Conservation (phyloP, 2,888 invertebrate species). For the Ephialtes manifestator region DNA sequence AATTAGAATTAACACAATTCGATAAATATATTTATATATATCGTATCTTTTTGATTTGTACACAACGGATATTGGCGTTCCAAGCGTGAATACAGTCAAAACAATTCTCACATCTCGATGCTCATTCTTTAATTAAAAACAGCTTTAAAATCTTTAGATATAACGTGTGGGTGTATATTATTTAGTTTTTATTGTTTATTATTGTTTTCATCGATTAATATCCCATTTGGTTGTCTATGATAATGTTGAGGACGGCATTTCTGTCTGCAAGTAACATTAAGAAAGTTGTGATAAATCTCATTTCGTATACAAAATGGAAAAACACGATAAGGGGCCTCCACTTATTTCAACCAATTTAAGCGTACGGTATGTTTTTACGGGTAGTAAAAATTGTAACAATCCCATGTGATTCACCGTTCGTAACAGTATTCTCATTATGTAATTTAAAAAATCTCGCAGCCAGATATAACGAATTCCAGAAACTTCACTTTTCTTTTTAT, state of each 20-base stretch:
- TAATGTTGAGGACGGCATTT: slow-evolving; percentile 82
- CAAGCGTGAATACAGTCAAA: slow-evolving; percentile 63
- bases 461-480: no score
- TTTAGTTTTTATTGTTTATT: slow-evolving; percentile 38
- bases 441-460: no score
- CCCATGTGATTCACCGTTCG: no score
- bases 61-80: slow-evolving; percentile 63
- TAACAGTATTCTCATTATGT: no score
- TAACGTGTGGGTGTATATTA: slow-evolving; percentile 52
- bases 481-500: not conserved
- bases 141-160: slow-evolving; percentile 43
- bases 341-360: no score
- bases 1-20: slow-evolving; percentile 65
- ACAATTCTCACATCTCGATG: slow-evolving; percentile 58
- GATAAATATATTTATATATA: slow-evolving; percentile 56
- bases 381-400: no score
- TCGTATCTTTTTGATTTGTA: slow-evolving; percentile 59
- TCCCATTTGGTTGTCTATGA: slow-evolving; percentile 82
- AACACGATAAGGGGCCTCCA: not conserved
- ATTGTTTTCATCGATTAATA: slow-evolving; percentile 75
- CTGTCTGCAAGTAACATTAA: slow-evolving; percentile 79
- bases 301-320: slow-evolving; percentile 35
- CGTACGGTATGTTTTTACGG: no score
- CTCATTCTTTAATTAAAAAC: slow-evolving; percentile 34
- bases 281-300: slow-evolving; percentile 69